Base-by-base conservation (phyloP, 2,888 invertebrate species). In the Lepidochrysops patricia region DNA sequence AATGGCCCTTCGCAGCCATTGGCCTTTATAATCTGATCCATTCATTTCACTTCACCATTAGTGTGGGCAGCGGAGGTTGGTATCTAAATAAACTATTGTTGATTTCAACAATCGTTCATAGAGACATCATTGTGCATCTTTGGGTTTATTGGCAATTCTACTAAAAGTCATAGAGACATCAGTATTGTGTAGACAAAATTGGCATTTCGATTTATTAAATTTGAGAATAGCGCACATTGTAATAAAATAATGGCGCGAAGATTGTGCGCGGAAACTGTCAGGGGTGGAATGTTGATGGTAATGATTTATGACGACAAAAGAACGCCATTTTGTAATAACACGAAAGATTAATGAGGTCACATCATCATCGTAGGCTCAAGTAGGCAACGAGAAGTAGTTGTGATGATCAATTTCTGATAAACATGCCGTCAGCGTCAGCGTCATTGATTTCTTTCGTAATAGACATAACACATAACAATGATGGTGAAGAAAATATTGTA, bases 31-130 rank as follows among this genome's bases (percentile, higher is more conserved):
- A 81, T 74, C 72, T 72, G 72, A 76, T 72, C 84, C 76, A 80
- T 85, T 84, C 82, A 81, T 85, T 84, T 84, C 82, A 88, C 82
- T 82, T 85, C 87, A 73, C 88, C 84, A 89, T 89, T 89, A 88
- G 80, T 86, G 88, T 88, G 88, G 89, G 88, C 83, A 87, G 86
- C 66, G 72, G 80, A 83, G 86, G 86, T 85, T 80, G 72, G 77
- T 65, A 81, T 77, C 84, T 85, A 86, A 87, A 89, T 87, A 89
- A 87, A 85, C 87, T 84, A 88, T 89, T 89, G 88, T 88, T 83
- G 72, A 73, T 69, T 72, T 74, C 75, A 84, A 88, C 86, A 87
- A 87, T 84, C 87, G 88, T 88, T 87, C 82, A 87, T 88, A 76
- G 73, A 77, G 77, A 81, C 79, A 74, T 77, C 72, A 68, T 65